phyloP scores from a whole-genome alignment of 2,888 invertebrate genomes.

The Cryptocephalus primarius region DNA sequence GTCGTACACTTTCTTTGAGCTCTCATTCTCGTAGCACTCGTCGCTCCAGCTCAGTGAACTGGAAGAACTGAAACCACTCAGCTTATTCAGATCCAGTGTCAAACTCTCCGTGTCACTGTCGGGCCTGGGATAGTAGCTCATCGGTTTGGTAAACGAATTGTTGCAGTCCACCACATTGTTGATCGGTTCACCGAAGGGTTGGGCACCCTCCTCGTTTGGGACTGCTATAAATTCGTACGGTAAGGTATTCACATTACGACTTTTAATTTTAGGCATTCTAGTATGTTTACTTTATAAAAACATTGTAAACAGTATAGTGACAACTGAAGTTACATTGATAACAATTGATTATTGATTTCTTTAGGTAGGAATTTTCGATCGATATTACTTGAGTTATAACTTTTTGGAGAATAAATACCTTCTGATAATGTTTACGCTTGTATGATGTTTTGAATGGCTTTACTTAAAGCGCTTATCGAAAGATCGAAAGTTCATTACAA shows the following conservation, averaged over 20 bases:
- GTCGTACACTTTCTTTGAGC: conserved; percentile 39
- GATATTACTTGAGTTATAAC: too few species aligned
- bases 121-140: neutral
- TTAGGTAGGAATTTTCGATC: too few species aligned
- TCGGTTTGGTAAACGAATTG: neutral
- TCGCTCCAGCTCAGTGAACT: conserved; percentile 42
- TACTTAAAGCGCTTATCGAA: too few species aligned
- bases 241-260: conserved; percentile 6
- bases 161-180: neutral
- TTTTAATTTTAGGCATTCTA: conserved; percentile 8
- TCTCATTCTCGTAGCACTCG: conserved; percentile 41
- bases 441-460: too few species aligned
- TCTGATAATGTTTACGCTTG: too few species aligned
- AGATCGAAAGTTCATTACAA: too few species aligned
- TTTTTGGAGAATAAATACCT: too few species aligned
- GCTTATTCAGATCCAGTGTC: conserved; percentile 7
- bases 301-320: too few species aligned
- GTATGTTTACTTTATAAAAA: neutral
- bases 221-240: conserved; percentile 2
- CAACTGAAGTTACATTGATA: too few species aligned
- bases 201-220: neutral
- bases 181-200: too few species aligned
- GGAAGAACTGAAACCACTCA: conserved; percentile 24
- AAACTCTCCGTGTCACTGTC: conserved; percentile 7
- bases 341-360: too few species aligned